Conservation (phyloP, 2,113 vertebrate species). For the Anoplopoma fimbria region DNA sequence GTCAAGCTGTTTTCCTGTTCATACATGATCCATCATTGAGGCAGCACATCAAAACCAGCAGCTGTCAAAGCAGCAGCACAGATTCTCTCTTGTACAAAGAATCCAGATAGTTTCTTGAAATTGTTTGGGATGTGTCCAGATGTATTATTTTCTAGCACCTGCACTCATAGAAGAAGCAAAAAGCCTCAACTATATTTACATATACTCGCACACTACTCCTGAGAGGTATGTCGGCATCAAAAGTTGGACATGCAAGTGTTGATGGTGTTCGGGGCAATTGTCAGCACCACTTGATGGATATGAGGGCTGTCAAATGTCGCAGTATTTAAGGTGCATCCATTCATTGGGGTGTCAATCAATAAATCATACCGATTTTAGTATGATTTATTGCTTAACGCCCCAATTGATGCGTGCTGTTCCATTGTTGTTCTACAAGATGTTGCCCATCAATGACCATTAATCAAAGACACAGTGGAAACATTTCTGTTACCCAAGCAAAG, state of each 20-base stretch:
- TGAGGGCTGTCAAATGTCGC: neutral
- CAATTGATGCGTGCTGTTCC: neutral
- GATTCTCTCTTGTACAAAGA: neutral
- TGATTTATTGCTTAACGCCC: constrained; percentile 9
- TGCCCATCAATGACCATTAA: neutral
- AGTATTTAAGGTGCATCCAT: neutral
- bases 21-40: constrained; percentile 36
- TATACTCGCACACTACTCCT: neutral
- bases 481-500: neutral
- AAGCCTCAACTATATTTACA: neutral
- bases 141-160: neutral
- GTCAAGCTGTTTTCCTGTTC: constrained; percentile 27
- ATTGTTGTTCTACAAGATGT: constrained; percentile 3
- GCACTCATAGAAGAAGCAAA: neutral
- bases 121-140: neutral
- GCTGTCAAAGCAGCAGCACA: constrained; percentile 28
- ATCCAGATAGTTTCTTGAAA: neutral
- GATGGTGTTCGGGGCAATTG: neutral
- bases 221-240: neutral
- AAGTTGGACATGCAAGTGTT: neutral
- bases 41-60: constrained; percentile 21
- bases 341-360: neutral
- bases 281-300: constrained; percentile 22
- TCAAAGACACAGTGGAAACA: neutral
- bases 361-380: neutral